Percentiles rank a stretch among this genome's conserved stretches.
These are phyloP conservation scores for Dolichotis patagonum DNA, from an alignment of 2,113 vertebrate genomes.

Conservation along the genomic window DNA sequence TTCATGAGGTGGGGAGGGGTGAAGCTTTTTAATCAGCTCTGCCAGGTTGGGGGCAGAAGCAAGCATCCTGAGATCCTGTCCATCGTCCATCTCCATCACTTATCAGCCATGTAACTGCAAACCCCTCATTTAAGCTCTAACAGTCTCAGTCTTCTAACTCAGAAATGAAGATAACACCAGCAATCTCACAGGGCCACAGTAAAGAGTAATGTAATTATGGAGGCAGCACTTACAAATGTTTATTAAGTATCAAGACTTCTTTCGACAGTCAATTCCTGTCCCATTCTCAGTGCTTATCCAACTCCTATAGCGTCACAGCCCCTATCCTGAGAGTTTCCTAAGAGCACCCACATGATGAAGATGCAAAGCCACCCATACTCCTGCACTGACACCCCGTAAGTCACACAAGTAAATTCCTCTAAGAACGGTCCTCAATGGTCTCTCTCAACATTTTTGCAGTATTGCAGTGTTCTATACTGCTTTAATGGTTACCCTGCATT, in stretches of 20 bases:
- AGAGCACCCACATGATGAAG: not conserved
- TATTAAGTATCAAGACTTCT: not conserved
- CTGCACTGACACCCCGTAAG: not conserved
- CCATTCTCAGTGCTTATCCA: not conserved
- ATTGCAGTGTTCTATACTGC: no score
- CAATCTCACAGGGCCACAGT: not conserved
- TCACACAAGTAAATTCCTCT: not conserved
- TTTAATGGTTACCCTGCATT: not conserved
- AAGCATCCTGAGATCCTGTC: not conserved
- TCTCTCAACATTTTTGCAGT: not conserved
- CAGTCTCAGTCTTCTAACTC: not conserved
- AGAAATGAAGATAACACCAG: not conserved
- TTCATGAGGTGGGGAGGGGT: not conserved
- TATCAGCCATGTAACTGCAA: not conserved
- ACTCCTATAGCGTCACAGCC: not conserved
- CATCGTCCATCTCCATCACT: not conserved
- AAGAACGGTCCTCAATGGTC: not conserved
- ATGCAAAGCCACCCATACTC: not conserved
- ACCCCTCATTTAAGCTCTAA: not conserved
- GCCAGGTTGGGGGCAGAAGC: not conserved
- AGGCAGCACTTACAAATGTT: not conserved
- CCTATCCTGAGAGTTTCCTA: not conserved
- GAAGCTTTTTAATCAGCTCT: not conserved
- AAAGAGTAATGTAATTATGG: not conserved
- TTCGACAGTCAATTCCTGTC: not conserved